Evolutionary conservation across 2,113 vertebrate species (phyloP).

Genomic region (Bubo blakistoni): DNA sequence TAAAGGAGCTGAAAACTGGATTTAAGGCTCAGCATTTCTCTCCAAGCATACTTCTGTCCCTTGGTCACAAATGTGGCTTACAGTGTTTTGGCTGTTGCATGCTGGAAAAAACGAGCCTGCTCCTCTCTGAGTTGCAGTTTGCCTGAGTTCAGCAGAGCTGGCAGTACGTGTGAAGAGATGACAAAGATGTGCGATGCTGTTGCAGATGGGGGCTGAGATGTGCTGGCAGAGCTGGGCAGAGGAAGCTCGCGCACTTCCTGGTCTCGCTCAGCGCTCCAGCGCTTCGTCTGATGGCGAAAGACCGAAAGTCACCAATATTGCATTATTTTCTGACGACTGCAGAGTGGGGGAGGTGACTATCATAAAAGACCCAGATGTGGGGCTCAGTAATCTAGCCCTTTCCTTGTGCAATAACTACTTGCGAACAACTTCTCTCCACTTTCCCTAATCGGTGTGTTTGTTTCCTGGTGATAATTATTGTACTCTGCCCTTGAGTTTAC

Average conservation of each 20-base stretch:
- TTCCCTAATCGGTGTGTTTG: not conserved
- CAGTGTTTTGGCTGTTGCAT: not conserved
- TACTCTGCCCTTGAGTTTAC: constrained; percentile 38
- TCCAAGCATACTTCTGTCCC: not conserved
- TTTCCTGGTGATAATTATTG: constrained; percentile 50
- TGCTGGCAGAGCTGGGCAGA: not conserved
- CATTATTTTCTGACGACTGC: not conserved
- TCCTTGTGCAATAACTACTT: not conserved
- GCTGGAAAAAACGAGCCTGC: not conserved
- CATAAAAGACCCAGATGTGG: constrained; percentile 9
- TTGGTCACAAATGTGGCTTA: not conserved
- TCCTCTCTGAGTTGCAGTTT: not conserved
- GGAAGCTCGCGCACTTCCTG: not conserved
- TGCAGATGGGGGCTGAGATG: not conserved
- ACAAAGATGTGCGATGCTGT: not conserved
- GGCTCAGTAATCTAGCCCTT: not conserved
- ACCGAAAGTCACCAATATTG: not conserved
- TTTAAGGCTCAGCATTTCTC: not conserved
- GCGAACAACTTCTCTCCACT: constrained; percentile 10
- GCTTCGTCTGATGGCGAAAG: not conserved
- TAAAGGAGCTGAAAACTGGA: not conserved
- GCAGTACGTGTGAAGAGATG: not conserved
- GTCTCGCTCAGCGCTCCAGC: not conserved
- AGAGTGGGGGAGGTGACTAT: not conserved
- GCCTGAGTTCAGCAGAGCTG: not conserved